phyloP scores from a whole-genome alignment of 2,113 vertebrate species.

The Serinus canaria region DNA sequence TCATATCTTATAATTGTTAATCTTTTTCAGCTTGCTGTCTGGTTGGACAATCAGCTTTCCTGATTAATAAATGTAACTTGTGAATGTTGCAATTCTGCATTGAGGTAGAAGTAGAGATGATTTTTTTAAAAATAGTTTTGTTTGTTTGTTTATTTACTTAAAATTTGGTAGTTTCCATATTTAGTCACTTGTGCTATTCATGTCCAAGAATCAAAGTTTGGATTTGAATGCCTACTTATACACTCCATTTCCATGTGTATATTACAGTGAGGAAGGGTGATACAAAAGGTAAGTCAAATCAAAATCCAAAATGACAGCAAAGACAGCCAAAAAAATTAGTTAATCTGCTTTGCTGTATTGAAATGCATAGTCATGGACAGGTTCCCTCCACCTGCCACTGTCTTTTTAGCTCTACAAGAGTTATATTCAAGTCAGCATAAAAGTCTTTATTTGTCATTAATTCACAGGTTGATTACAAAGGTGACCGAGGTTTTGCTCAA shows the following conservation, averaged over 20 bases:
- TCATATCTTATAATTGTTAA: background rate
- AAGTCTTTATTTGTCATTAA: background rate
- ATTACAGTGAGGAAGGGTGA: background rate
- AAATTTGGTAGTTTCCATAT: background rate
- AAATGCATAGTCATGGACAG: background rate
- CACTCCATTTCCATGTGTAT: background rate
- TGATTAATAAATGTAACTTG: background rate
- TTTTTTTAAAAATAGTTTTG: background rate
- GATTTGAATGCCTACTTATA: background rate
- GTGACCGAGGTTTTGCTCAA: background rate
- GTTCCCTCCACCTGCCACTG: background rate
- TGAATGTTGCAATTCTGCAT: background rate
- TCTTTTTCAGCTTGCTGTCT: background rate
- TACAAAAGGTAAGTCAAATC: slow-evolving; percentile 15
- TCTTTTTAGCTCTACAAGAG: background rate
- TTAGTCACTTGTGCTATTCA: background rate
- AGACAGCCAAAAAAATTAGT: background rate
- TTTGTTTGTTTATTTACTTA: background rate
- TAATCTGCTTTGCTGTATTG: background rate
- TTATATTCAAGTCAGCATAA: background rate
- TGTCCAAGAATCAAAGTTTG: background rate
- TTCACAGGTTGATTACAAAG: background rate
- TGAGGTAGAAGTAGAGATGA: background rate
- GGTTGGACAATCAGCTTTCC: background rate
- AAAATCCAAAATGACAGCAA: background rate